phyloP scores from a whole-genome alignment of 2,113 vertebrate species.

The Anoplopoma fimbria region DNA sequence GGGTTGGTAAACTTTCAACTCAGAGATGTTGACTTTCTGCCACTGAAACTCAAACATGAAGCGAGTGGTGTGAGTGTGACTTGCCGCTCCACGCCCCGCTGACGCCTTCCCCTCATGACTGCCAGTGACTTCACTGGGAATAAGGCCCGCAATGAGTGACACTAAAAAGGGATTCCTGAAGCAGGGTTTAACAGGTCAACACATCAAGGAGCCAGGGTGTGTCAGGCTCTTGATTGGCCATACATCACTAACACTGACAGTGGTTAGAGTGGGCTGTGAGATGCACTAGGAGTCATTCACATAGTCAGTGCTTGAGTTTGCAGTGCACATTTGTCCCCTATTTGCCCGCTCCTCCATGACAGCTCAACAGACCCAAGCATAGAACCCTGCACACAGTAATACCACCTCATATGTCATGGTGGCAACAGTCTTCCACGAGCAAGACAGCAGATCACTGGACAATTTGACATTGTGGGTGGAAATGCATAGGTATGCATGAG shows the following conservation, averaged over 20 bases:
- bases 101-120: conserved; percentile 45
- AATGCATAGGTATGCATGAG: no score
- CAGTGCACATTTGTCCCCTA: conserved; percentile 25
- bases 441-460: no score
- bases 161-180: conserved; percentile 55
- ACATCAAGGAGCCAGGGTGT: conserved; percentile 58
- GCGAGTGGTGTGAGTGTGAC: conserved; percentile 31
- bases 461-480: no score
- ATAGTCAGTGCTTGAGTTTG: not conserved
- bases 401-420: conserved; percentile 28
- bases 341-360: conserved; percentile 8
- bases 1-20: conserved; percentile 49
- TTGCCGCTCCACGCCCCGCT: conserved; percentile 44
- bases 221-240: conserved; percentile 31
- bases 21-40: conserved; percentile 67
- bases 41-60: conserved; percentile 77
- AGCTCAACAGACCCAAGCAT: conserved; percentile 24
- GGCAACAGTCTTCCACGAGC: not conserved
- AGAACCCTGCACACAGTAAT: conserved; percentile 39
- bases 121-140: conserved; percentile 49
- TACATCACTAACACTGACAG: conserved; percentile 49
- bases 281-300: conserved; percentile 11
- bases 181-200: conserved; percentile 19
- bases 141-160: conserved; percentile 9
- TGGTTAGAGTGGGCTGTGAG: conserved; percentile 38